A percentile compares a stretch with the other conserved stretches of the same genome.
These are phyloP conservation scores for Melieria crassipennis DNA, from an alignment of 2,888 invertebrate genomes.

Conservation along the genomic window DNA sequence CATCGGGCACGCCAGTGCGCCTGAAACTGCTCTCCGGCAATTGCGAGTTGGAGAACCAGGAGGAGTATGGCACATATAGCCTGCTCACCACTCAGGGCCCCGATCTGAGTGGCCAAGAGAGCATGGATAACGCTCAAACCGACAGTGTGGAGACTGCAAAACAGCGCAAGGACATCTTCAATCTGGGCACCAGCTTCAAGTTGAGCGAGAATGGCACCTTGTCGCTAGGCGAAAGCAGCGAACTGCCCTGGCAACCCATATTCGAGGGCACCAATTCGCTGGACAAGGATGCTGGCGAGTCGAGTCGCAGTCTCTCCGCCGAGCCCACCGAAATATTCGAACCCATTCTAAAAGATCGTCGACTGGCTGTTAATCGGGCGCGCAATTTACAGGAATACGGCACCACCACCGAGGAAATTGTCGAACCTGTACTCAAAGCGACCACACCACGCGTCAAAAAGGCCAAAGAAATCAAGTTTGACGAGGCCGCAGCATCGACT, in stretches of 20 bases:
- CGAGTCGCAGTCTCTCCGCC: slow-evolving; percentile 59
- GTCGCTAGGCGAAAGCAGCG: slow-evolving; percentile 54
- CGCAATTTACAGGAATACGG: slow-evolving; percentile 54
- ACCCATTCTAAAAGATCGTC: slow-evolving; percentile 66
- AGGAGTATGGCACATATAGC: slow-evolving; percentile 57
- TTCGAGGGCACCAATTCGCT: slow-evolving; percentile 67
- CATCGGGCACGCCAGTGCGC: slow-evolving; percentile 78
- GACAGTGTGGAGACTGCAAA: slow-evolving; percentile 62
- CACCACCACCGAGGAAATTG: slow-evolving; percentile 70
- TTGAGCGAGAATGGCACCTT: slow-evolving; percentile 57
- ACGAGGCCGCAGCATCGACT: slow-evolving; percentile 31
- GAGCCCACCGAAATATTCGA: slow-evolving; percentile 68
- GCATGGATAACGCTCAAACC: slow-evolving; percentile 46
- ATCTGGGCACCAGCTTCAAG: slow-evolving; percentile 63
- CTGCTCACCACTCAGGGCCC: slow-evolving; percentile 46
- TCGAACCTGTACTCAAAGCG: slow-evolving; percentile 78
- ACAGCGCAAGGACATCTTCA: slow-evolving; percentile 63
- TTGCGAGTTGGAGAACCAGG: slow-evolving; percentile 73
- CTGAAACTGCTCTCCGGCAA: slow-evolving; percentile 81
- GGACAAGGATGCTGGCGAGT: slow-evolving; percentile 61
- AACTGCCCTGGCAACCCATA: slow-evolving; percentile 69
- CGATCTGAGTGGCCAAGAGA: slow-evolving; percentile 56
- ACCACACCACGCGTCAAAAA: slow-evolving; percentile 67
- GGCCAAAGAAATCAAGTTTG: slow-evolving; percentile 54
- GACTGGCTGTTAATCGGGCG: slow-evolving; percentile 52